These are phyloP conservation scores for Epizoanthus rinbou DNA, from an alignment of 92 coral and sea anemone species.

Conservation along the genomic window DNA sequence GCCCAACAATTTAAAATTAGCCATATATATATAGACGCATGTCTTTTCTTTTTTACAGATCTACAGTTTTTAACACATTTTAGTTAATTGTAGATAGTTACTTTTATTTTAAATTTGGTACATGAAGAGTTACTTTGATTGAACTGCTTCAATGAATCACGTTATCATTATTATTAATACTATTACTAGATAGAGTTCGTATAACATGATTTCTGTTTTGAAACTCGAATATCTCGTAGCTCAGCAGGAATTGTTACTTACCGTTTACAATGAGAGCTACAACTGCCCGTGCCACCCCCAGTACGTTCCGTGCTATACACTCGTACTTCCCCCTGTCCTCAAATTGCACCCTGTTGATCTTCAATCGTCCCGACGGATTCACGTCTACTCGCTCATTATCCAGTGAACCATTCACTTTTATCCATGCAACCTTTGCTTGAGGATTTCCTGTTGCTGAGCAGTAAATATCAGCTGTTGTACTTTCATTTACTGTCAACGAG, in stretches of 20 bases:
- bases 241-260: neutral
- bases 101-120: too few species aligned
- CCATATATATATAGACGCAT: too few species aligned
- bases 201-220: too few species aligned
- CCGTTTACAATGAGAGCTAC: neutral
- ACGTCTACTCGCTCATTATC: constrained; percentile 21
- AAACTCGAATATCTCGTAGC: too few species aligned
- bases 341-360: constrained; percentile 9
- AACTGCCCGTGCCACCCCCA: neutral
- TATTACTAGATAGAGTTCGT: too few species aligned
- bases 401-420: constrained; percentile 35
- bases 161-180: too few species aligned
- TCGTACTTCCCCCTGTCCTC: constrained; percentile 43
- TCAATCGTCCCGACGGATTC: constrained; percentile 34
- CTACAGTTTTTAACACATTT: too few species aligned
- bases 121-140: too few species aligned
- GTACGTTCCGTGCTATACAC: constrained; percentile 15
- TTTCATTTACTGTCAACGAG: neutral
- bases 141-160: too few species aligned
- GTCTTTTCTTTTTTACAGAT: too few species aligned
- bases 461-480: neutral
- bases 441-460: constrained; percentile 6
- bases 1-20: too few species aligned
- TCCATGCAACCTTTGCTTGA: constrained; percentile 11
- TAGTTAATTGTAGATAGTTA: too few species aligned